Evolutionary conservation across 1,140 invertebrate species (phyloP), one percentile per base, ranked within the genome.

Genomic region (Melipona quadrifasciata): DNA sequence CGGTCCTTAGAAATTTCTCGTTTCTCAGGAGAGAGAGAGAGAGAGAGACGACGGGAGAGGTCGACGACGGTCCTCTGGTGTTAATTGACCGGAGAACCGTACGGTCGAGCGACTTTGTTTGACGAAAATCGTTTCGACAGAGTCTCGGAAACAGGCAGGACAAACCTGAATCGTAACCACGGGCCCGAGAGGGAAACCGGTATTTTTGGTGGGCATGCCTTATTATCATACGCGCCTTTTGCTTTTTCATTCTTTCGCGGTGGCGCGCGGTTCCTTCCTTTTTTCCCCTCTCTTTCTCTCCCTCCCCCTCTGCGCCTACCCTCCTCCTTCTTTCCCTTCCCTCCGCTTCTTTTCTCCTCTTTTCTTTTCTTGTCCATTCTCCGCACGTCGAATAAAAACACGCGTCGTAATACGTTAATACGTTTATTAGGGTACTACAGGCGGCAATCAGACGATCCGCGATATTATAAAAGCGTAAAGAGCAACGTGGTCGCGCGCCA

Each of bases 81-180:
- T 90, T 90, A 90, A 90, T 90, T 90, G 88, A 90, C 86, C 89
- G 86, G 83, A 90, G 77, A 86, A 80, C 65, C 74, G 80, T 81
- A 90, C 79, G 86, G 80, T 86, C 88, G 80, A 84, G 86, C 86
- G 88, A 90, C 67, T 90, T 86, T 86, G 86, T 90, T 90, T 90
- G 88, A 90, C 86, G 89, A 90, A 90, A 90, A 90, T 90, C 84
- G 88, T 78, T 85, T 86, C 80, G 89, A 88, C 89, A 76, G 89
- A 77, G 80, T 85, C 81, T 86, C 84, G 88, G 81, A 84, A 88
- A 88, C 71, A 81, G 61, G 77, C 80, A 72, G 89, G 80, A 84
- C 86, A 88, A 90, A 90, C 88, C 86, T 75, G 88, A 90, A 90
- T 90, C 89, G 83, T 87, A 90, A 87, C 88, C 89, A 82, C 74